phyloP scores from a whole-genome alignment of 2,113 vertebrate genomes.

The Hippocampus comes region DNA sequence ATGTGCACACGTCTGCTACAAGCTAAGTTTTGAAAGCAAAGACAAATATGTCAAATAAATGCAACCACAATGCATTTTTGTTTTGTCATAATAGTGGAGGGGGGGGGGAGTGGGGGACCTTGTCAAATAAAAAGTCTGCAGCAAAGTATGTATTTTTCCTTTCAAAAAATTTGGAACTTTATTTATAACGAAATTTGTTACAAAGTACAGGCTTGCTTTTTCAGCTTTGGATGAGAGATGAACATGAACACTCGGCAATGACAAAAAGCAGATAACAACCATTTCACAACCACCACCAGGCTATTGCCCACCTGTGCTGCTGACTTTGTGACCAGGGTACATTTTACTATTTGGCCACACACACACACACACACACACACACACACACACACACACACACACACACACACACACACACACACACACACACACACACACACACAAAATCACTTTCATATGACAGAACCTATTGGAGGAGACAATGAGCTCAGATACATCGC shows the following conservation, averaged over 20 bases:
- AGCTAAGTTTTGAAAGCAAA: no score
- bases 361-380: no score
- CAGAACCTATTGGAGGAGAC: background rate
- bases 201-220: conserved; percentile 4
- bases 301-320: background rate
- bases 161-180: conserved; percentile 22
- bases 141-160: conserved; percentile 2
- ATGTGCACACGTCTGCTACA: no score
- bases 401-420: no score
- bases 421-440: background rate
- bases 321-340: conserved; percentile 3
- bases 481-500: background rate
- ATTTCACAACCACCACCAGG: background rate
- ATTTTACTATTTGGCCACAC: conserved; percentile 1
- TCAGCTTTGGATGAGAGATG: conserved; percentile 1
- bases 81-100: background rate
- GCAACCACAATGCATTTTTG: background rate
- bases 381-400: no score
- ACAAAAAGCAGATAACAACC: conserved; percentile 1
- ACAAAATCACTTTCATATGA: background rate
- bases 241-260: conserved; percentile 2
- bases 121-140: background rate
- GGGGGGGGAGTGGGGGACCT: background rate
- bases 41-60: background rate
- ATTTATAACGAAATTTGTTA: conserved; percentile 34